Conservation (phyloP, 2,113 vertebrate species). For the Engraulis encrasicolus region DNA sequence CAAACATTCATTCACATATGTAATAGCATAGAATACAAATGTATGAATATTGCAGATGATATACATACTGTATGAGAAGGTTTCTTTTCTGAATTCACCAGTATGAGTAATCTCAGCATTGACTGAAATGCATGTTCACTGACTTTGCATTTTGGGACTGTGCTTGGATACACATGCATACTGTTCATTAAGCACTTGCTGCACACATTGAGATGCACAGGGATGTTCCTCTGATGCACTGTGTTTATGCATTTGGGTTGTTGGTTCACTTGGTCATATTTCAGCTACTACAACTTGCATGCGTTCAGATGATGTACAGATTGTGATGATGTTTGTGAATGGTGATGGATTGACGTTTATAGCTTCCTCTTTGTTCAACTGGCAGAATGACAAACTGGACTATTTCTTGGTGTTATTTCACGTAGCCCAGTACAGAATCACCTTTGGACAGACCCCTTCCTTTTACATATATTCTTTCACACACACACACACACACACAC, state of each 20-base stretch:
- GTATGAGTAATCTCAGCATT: neutral
- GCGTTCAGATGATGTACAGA: neutral
- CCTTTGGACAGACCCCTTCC: neutral
- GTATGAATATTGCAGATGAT: neutral
- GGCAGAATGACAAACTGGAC: no score
- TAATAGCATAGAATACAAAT: neutral
- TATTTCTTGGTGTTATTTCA: no score
- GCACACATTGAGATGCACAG: neutral
- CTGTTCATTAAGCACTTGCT: neutral
- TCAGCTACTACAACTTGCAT: neutral
- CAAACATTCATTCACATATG: neutral
- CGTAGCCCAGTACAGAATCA: neutral
- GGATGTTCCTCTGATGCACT: neutral
- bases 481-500: neutral
- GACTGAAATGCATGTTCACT: constrained; percentile 13
- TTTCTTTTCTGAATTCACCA: neutral
- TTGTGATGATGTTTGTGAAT: neutral
- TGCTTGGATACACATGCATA: constrained; percentile 1
- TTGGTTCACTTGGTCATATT: neutral
- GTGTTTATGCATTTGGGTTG: neutral
- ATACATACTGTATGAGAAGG: neutral
- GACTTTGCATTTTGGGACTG: constrained; percentile 8
- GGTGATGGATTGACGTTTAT: constrained; percentile 9
- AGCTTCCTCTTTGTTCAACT: neutral
- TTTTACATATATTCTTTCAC: no score